Conservation (phyloP, 2,113 vertebrate species). For the Oryzias curvinotus region DNA sequence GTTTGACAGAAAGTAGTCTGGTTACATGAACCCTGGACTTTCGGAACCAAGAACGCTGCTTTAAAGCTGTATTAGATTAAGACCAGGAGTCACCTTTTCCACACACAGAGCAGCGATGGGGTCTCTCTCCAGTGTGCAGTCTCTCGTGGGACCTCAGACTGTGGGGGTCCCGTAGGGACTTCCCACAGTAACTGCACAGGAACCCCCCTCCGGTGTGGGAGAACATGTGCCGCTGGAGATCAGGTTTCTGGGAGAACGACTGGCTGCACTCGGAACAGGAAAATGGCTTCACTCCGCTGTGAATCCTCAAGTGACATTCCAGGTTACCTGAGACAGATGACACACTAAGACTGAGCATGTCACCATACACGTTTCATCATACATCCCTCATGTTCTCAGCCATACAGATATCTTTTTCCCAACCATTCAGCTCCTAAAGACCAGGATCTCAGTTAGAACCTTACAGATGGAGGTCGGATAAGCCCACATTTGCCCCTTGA, state of each 20-base stretch:
- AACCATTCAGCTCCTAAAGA: too few relatives aligned
- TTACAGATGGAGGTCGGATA: too few relatives aligned
- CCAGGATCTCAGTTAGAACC: too few relatives aligned
- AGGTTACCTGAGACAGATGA: constrained; percentile 71
- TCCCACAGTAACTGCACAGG: constrained; percentile 83
- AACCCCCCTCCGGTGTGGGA: constrained; percentile 83
- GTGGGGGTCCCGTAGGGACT: constrained; percentile 82
- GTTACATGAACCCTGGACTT: too few relatives aligned
- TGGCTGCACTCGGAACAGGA: constrained; percentile 75
- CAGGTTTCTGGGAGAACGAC: constrained; percentile 80
- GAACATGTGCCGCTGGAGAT: constrained; percentile 82
- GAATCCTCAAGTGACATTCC: constrained; percentile 79
- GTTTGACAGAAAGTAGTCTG: too few relatives aligned
- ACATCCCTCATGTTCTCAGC: too few relatives aligned
- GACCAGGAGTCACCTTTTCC: constrained; percentile 65
- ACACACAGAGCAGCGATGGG: constrained; percentile 82
- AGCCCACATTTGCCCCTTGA: too few relatives aligned
- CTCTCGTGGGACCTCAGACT: constrained; percentile 84
- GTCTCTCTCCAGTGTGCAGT: constrained; percentile 81
- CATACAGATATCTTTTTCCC: too few relatives aligned
- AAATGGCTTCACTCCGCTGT: constrained; percentile 83
- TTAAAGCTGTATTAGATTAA: neutral
- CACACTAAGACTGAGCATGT: neutral
- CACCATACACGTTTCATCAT: too few relatives aligned
- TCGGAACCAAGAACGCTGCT: too few relatives aligned